These are phyloP conservation scores for Empis stercorea DNA, from an alignment of 2,888 invertebrate genomes.

Conservation along the genomic window DNA sequence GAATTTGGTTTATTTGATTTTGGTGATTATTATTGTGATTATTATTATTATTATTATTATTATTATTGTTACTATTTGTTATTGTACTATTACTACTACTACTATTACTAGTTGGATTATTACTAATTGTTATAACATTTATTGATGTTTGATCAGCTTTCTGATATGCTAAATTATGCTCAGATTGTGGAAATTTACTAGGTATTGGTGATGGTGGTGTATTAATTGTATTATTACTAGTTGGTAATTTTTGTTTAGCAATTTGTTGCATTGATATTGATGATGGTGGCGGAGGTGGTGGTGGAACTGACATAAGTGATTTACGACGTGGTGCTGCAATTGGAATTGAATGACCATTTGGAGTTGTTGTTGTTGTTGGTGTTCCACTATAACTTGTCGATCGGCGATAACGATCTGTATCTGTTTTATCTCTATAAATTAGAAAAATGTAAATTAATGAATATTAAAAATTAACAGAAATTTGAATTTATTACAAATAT, in stretches of 20 bases:
- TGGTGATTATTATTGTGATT: neutral
- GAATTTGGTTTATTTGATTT: slow-evolving; percentile 9
- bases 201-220: slow-evolving; percentile 21
- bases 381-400: slow-evolving; percentile 32
- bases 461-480: too few species aligned
- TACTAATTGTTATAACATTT: neutral
- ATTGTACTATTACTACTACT: neutral
- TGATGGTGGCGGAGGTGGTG: slow-evolving; percentile 27
- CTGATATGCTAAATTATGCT: slow-evolving; percentile 26
- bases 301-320: slow-evolving; percentile 32
- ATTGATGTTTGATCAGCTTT: slow-evolving; percentile 29
- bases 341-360: slow-evolving; percentile 18
- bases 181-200: slow-evolving; percentile 31
- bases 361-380: slow-evolving; percentile 22
- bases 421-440: slow-evolving; percentile 31
- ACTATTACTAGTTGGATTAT: neutral
- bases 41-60: neutral
- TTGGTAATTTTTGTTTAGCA: neutral
- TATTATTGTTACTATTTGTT: neutral
- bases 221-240: neutral
- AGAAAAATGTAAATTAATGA: slow-evolving; percentile 3
- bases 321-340: slow-evolving; percentile 32
- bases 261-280: neutral
- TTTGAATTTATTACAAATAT: too few species aligned
- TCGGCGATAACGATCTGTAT: slow-evolving; percentile 32